Percentiles rank a stretch among this genome's conserved stretches.
Evolutionary conservation across 2,888 invertebrate species (phyloP).

Genomic region (Frankliniella fusca): DNA sequence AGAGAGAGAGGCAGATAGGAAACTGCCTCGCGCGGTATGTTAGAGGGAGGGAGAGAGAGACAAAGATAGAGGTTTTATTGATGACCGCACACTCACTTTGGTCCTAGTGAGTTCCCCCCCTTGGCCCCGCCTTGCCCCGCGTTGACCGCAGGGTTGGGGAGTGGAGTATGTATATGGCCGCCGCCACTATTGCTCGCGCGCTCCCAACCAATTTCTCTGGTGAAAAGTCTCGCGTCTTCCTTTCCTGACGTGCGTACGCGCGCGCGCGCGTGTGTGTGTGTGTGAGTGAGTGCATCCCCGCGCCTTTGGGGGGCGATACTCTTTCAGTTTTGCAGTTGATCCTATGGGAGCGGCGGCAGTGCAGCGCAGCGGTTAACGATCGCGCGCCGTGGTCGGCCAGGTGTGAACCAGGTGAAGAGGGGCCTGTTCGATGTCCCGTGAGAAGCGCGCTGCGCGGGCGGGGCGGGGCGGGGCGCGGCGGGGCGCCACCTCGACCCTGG

Average conservation of each 20-base stretch:
- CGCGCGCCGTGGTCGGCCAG: neutral
- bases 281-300: neutral
- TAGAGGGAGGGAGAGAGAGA: too few species aligned
- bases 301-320: too few species aligned
- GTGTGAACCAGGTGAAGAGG: slow-evolving; percentile 22
- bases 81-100: slow-evolving; percentile 24
- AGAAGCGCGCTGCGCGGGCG: neutral
- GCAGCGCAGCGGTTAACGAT: neutral
- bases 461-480: neutral
- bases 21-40: too few species aligned
- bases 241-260: neutral
- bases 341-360: too few species aligned
- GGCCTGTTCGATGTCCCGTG: neutral
- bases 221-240: neutral
- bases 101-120: neutral
- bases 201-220: slow-evolving; percentile 1
- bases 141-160: neutral
- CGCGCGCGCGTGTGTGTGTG: neutral
- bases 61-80: neutral
- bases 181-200: neutral
- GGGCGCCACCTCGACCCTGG: neutral
- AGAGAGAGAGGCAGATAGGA: too few species aligned
- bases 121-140: neutral
- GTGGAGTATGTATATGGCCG: neutral
- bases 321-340: too few species aligned